These are phyloP conservation scores for Chaitophorus viminalis DNA, from an alignment of 2,888 invertebrate species.

Conservation along the genomic window DNA sequence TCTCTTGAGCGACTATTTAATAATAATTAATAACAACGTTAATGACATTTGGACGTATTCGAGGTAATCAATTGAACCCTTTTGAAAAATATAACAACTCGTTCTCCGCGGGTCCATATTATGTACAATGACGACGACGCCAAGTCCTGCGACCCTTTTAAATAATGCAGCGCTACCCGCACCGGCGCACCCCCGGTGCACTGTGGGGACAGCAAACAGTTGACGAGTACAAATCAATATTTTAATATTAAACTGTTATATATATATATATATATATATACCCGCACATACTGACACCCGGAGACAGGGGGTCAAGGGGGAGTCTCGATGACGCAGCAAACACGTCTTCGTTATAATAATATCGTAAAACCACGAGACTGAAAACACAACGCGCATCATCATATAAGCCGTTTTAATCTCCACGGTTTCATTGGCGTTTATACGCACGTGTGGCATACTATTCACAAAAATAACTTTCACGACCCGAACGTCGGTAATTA, in stretches of 20 bases:
- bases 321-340: not conserved
- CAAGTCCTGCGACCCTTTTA: not conserved
- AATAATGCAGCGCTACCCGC: not conserved
- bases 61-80: not conserved
- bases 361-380: not conserved
- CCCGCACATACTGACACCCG: not conserved
- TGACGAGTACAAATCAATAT: constrained; percentile 11
- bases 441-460: no score
- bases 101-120: not conserved
- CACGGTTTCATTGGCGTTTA: not conserved
- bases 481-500: no score
- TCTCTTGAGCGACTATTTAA: no score
- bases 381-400: not conserved
- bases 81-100: not conserved
- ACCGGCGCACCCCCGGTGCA: not conserved
- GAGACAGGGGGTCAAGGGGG: not conserved
- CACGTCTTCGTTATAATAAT: not conserved
- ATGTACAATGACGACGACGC: not conserved
- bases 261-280: no score
- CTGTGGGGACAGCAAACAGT: not conserved
- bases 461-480: no score
- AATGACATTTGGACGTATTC: not conserved
- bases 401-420: not conserved
- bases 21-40: not conserved
- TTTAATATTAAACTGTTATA: not conserved